phyloP scores from a whole-genome alignment of 2,888 invertebrate genomes.

The Thera obeliscata region DNA sequence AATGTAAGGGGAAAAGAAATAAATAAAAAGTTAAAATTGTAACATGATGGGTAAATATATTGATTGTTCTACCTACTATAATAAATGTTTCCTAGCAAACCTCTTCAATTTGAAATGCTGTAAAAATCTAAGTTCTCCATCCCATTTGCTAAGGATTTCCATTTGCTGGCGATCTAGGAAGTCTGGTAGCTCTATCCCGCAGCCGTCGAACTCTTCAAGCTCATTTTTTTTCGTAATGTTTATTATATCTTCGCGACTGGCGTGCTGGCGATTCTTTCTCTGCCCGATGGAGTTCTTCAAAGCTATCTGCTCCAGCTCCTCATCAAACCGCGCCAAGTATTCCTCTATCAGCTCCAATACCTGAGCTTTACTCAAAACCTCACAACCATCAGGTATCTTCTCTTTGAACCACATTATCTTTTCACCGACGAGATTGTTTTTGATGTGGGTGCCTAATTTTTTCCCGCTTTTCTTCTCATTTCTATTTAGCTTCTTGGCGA shows the following conservation, averaged over 20 bases:
- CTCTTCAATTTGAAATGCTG: conserved; percentile 87
- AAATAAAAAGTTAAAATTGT: too few species aligned
- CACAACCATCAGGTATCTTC: conserved; percentile 82
- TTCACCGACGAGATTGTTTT: conserved; percentile 89
- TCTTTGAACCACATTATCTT: conserved; percentile 92
- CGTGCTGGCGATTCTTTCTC: conserved; percentile 90
- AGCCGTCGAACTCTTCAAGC: conserved; percentile 88
- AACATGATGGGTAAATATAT: too few species aligned
- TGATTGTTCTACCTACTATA: conserved; percentile 35
- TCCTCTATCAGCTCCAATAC: conserved; percentile 83
- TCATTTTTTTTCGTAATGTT: conserved; percentile 90
- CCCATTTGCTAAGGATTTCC: conserved; percentile 86
- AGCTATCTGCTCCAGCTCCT: conserved; percentile 91
- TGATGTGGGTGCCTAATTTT: conserved; percentile 87
- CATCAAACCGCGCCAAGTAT: conserved; percentile 86
- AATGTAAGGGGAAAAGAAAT: too few species aligned
- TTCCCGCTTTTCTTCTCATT: conserved; percentile 84
- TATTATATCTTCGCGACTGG: conserved; percentile 91
- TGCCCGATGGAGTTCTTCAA: conserved; percentile 91
- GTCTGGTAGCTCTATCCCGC: conserved; percentile 92
- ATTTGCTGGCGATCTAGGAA: conserved; percentile 85
- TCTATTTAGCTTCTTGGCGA: conserved; percentile 89
- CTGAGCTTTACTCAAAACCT: conserved; percentile 85
- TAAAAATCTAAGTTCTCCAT: conserved; percentile 87
- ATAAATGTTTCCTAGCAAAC: conserved; percentile 76